Evolutionary conservation across 1,140 invertebrate genomes (phyloP), one percentile per base, ranked within the genome.

Genomic region (Leptinotarsa undecemlineata): DNA sequence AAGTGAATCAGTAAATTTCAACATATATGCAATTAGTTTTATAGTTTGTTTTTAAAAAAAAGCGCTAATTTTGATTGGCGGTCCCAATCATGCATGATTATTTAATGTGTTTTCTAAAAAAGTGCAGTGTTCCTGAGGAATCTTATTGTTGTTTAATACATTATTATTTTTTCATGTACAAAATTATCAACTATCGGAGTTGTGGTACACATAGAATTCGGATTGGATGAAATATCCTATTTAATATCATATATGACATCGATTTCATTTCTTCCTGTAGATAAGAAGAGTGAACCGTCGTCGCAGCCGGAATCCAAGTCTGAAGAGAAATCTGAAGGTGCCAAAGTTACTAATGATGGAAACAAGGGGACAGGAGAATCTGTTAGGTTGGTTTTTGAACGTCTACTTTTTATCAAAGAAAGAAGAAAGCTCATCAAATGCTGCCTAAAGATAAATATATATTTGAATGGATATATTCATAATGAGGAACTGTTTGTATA

Each of bases 261-360:
- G 79, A 80, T 80, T 81, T 79, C 72, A 76, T 76, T 80, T 75
- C 72, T 79, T 79, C 77, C 79, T 81, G 74, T 81, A 81, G 79
- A 79, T 81, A 76, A 81, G 77, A 79, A 77, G 78, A 79, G 66
- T 74, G 68, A 76, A 74, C 68, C 74, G 23, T 68, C 17, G 64
- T 71, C 73, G 64, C 74, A 68, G 71, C 26, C 13, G 6, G 70
- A 60, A 26, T 60, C 61, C 70, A 71, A 71, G 61, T 71, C 70
- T 48, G 42, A 71, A 71, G 51, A 60, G 21, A 63, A 63, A 62
- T 26, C 47, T 33, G 19, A n/a, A 68, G 74, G 57, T 68, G 20
- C 70, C 73, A 72, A 70, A 62, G 75, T 76, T 20, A 60, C 69
- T 48, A 48, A 73, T 74, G 60, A 75, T 48, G 63, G 68, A 33